A percentile compares a stretch with the other conserved stretches of the same genome.
Evolutionary conservation across 2,113 vertebrate genomes (phyloP).

Genomic region (Pogonocichla stellata): DNA sequence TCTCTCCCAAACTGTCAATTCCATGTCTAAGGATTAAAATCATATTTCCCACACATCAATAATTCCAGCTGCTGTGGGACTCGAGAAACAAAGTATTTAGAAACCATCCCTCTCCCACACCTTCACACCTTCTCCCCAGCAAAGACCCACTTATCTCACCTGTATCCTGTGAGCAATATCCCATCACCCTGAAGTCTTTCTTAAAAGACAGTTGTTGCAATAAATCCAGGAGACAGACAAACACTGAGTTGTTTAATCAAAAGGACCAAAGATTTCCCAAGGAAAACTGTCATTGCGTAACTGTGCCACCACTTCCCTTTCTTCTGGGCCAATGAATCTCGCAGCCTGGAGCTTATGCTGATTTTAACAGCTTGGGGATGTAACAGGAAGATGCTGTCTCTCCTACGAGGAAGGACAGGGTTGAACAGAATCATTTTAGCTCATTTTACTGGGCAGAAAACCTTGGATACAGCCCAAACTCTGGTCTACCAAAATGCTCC

Average conservation of each 20-base stretch:
- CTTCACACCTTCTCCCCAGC: neutral
- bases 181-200: neutral
- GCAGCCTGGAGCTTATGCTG: neutral
- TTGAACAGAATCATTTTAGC: neutral
- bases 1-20: neutral
- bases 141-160: neutral
- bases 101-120: neutral
- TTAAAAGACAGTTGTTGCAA: neutral
- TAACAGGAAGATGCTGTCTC: neutral
- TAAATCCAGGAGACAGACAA: neutral
- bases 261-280: neutral
- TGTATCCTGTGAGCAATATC: neutral
- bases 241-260: neutral
- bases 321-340: neutral
- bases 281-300: neutral
- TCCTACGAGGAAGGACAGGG: neutral
- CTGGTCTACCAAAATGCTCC: neutral
- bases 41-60: fast-evolving
- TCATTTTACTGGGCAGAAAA: neutral
- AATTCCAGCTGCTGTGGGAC: neutral
- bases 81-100: neutral
- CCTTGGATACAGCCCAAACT: neutral
- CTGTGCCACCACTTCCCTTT: neutral
- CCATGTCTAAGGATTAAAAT: neutral
- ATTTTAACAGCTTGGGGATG: neutral